Evolutionary conservation across 1,140 invertebrate species (phyloP), one percentile per base, ranked within the genome.

Genomic region (Homarus americanus): DNA sequence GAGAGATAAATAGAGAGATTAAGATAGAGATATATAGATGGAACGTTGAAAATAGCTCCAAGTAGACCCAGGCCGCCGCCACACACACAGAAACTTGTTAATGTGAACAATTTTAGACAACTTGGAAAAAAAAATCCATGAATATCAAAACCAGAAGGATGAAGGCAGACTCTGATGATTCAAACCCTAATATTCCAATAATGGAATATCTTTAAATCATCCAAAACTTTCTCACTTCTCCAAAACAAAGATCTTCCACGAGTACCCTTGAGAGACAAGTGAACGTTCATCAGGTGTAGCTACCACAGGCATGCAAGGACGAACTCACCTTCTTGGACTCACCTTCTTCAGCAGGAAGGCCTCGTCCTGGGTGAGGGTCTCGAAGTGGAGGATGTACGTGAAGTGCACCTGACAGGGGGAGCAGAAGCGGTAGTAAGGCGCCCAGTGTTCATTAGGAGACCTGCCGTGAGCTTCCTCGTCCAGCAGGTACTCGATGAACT

Each of bases 351-450:
- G n/a, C 10, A 90, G 73, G 28, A 75, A 89, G 3, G 79, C 69
- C 24, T 87, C 83, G 58, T 92, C 91, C 1, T 63, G 15, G 4
- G n/a, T 34, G 12, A 87, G 72, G 1, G 80, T 85, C 49, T 92
- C 91, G 75, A 89, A 90, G n/a, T 49, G 80, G 20, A 92, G 32
- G 34, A 92, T 53, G 63, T 79, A 41, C 24, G 75, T 69, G 73
- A 92, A 83, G 10, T 85, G 9, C 9, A 66, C 58, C 32, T 63
- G 82, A 38, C 91, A 92, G 1, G 91, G 87, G 28, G 79, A 85
- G 75, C 91, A 92, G 86, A 92, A 92, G 0, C 3, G 34, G 34
- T 92, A 86, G 20, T 84, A 82, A 5, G 91, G 91, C 1, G 86
- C 82, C 91, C 91, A 92, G 87, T 92, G 91, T 66, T 89, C 87